phyloP scores from a whole-genome alignment of 2,888 invertebrate species.

The Caradrina clavipalpis region DNA sequence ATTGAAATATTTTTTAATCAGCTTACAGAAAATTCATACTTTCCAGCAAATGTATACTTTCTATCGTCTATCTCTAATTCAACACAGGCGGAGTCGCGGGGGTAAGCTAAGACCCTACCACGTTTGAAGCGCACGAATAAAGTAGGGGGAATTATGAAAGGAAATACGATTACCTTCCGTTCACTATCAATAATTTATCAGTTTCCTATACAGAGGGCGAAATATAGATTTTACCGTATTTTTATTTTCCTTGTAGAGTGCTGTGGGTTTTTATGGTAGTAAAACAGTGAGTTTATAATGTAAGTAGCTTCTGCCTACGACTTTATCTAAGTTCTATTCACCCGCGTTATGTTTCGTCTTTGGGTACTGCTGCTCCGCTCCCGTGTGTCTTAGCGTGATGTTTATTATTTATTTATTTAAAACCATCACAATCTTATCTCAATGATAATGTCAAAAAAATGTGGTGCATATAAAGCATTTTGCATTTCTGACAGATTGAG shows the following conservation, averaged over 20 bases:
- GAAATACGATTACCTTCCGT: slow-evolving; percentile 52
- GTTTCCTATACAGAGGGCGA: slow-evolving; percentile 17
- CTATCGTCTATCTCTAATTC: neutral
- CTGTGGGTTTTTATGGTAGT: neutral
- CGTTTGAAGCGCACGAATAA: slow-evolving; percentile 22
- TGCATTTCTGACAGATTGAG: no score
- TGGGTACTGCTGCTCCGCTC: no score
- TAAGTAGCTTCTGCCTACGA: no score
- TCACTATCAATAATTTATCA: slow-evolving; percentile 51
- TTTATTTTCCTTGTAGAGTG: slow-evolving; percentile 4
- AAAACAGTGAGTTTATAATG: neutral
- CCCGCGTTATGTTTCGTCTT: no score
- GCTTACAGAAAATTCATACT: no score
- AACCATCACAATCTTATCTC: no score
- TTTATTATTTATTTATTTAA: no score
- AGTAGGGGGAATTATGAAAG: slow-evolving; percentile 31
- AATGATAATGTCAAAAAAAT: no score
- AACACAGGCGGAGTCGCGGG: neutral
- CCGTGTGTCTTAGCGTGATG: no score
- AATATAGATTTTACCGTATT: neutral
- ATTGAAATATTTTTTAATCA: neutral
- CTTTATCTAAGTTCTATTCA: no score
- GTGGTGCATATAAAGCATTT: no score
- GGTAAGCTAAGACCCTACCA: neutral
- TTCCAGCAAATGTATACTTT: no score